Evolutionary conservation across 2,113 vertebrate species (phyloP).

Genomic region (Uria lomvia): DNA sequence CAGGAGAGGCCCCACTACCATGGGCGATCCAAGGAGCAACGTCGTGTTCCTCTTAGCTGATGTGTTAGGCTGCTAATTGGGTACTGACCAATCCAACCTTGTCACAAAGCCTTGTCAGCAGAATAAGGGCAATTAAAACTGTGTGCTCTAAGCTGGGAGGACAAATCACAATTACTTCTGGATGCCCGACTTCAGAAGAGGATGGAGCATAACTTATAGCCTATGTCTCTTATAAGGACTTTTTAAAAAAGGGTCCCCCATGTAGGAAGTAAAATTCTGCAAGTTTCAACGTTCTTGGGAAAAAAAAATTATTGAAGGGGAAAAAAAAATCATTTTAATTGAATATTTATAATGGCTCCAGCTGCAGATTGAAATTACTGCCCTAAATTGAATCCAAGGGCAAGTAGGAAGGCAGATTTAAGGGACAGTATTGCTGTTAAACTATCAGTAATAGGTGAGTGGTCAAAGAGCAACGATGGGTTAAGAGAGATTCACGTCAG

Average conservation of each 20-base stretch:
- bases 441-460: background rate
- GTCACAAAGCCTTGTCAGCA: background rate
- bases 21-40: background rate
- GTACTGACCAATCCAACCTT: background rate
- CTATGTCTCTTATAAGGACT: background rate
- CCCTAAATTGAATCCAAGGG: background rate
- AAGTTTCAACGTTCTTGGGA: background rate
- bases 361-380: background rate
- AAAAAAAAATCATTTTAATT: background rate
- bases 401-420: background rate
- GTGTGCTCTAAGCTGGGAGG: background rate
- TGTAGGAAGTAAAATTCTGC: background rate
- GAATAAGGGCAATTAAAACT: background rate
- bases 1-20: background rate
- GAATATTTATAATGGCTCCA: background rate
- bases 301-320: background rate
- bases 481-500: background rate
- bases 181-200: background rate
- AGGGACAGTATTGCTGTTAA: background rate
- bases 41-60: background rate
- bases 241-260: background rate
- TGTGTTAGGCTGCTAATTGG: background rate
- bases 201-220: background rate
- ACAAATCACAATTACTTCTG: background rate
- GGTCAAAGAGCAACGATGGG: fast-evolving